Evolutionary conservation across 2,797 vertebrate species (phyloP), one percentile per base, ranked within the genome.

Genomic region (Tangara arthus): DNA sequence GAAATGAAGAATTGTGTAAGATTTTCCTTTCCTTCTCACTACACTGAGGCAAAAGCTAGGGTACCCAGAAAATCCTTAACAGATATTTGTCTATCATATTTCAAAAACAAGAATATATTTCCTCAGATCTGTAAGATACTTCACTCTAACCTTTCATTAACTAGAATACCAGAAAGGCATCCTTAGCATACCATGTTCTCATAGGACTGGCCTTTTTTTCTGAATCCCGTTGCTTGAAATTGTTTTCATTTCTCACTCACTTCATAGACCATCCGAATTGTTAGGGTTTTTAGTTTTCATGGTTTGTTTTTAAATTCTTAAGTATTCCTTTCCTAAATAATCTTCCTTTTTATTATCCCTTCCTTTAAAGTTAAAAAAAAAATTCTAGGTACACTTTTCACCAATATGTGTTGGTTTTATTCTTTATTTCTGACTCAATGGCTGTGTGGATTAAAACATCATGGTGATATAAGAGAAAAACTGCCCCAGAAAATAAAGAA

Each of bases 271-370:
- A 50, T 30, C 3, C 4, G 8, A 61, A 37, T 34, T 46, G 1
- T n/a, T 24, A 30, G 2, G 2, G 1, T 9, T 0, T 53, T 41
- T 35, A 18, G 1, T 3, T 63, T 66, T 42, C 56, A 24, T 2
- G n/a, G 3, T 61, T 82, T 22, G 1, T 0, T 87, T 93, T 59
- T 32, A 76, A 77, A 63, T 44, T 12, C 5, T 35, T 56, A 66
- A 21, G 19, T 9, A 21, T 42, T 66, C 7, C 8, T 72, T 90
- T 70, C 32, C 4, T 4, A 73, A 34, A 12, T 50, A 63, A 15
- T 35, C 2, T 68, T 78, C 22, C 6, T 42, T 7, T 23, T 32
- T 63, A 37, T 35, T 63, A 28, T 52, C 53, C 3, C 1, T 68
- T 4, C 8, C 68, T 71, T 56, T 14, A 32, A 85, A 57, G 24